These are phyloP conservation scores for Pogonophryne albipinna DNA, from an alignment of 2,797 vertebrate genomes.

Conservation along the genomic window DNA sequence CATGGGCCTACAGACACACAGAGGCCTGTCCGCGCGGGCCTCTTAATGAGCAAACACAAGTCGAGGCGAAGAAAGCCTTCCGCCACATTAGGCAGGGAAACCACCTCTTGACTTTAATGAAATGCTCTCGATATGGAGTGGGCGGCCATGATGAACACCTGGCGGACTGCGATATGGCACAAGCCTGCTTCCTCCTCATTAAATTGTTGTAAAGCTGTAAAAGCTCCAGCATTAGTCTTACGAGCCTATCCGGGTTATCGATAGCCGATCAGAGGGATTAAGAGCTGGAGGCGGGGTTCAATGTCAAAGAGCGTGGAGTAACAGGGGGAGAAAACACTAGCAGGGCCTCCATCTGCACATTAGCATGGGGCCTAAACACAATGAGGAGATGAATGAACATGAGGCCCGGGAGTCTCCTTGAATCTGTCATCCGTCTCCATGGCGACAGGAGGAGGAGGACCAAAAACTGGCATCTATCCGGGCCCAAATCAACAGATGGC, in stretches of 20 bases:
- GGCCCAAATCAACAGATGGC: constrained; percentile 78
- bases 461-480: constrained; percentile 59
- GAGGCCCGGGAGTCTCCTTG: constrained; percentile 80
- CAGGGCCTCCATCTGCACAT: constrained; percentile 64
- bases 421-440: constrained; percentile 85
- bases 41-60: constrained; percentile 72
- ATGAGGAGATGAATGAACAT: constrained; percentile 80
- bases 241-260: constrained; percentile 6
- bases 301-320: constrained; percentile 41
- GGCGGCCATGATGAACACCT: constrained; percentile 78
- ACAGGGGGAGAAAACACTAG: neutral
- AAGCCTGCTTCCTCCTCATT: constrained; percentile 45
- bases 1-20: constrained; percentile 2
- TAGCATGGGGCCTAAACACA: constrained; percentile 66
- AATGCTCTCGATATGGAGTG: constrained; percentile 80
- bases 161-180: constrained; percentile 66
- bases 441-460: constrained; percentile 75
- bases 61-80: constrained; percentile 57
- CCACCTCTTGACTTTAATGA: constrained; percentile 82
- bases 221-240: neutral
- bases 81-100: constrained; percentile 79
- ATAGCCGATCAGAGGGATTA: constrained; percentile 5
- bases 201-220: constrained; percentile 20
- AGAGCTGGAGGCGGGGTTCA: constrained; percentile 15
- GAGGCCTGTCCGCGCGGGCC: constrained; percentile 22